Conservation (phyloP, 2,888 invertebrate species). For the Thera britannica region DNA sequence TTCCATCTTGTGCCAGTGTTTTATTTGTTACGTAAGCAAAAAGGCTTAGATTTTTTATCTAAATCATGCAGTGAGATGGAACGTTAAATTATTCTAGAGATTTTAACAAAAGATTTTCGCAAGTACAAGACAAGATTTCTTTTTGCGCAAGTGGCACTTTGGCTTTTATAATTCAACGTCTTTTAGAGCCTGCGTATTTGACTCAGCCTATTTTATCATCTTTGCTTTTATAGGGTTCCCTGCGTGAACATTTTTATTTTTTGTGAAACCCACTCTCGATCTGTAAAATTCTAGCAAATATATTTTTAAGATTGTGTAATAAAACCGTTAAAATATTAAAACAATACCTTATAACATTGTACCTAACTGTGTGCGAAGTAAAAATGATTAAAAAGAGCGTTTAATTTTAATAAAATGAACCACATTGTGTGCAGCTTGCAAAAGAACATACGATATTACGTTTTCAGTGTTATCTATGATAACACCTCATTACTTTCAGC, state of each 20-base stretch:
- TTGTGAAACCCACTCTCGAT: no score
- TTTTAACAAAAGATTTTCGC: no score
- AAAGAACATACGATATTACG: slow-evolving; percentile 14
- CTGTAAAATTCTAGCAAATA: no score
- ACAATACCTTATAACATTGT: no score
- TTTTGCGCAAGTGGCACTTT: no score
- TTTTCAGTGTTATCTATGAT: slow-evolving; percentile 29
- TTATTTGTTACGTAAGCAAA: not conserved
- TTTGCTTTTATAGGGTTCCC: no score
- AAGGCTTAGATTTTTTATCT: not conserved
- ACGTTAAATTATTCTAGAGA: not conserved
- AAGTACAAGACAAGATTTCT: no score
- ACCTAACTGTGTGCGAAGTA: not conserved
- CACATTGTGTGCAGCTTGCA: slow-evolving; percentile 12
- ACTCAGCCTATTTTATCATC: no score
- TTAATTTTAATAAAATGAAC: not conserved
- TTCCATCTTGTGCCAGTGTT: not conserved
- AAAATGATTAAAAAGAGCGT: not conserved
- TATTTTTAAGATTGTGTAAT: no score
- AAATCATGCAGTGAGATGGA: not conserved
- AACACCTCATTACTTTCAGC: slow-evolving; percentile 29
- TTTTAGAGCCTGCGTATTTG: no score
- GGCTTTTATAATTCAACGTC: no score
- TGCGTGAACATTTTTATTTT: no score
- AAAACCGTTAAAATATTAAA: not conserved